Conservation (phyloP, 2,113 vertebrate species). For the Spheniscus mendiculus region DNA sequence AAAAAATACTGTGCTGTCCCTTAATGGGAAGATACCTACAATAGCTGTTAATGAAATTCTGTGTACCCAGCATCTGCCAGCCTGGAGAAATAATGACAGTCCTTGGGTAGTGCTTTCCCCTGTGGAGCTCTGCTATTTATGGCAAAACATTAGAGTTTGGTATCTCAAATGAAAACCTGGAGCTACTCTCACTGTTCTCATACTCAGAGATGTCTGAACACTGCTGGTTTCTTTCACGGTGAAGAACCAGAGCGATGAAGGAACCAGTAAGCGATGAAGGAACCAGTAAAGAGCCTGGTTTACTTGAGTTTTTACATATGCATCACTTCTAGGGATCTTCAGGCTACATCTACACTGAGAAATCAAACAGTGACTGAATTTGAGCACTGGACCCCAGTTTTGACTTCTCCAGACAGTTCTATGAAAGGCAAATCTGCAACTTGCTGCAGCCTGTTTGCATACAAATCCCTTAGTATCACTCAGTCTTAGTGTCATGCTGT, state of each 20-base stretch:
- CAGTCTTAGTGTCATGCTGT: rapidly evolving
- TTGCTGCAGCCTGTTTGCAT: neutral
- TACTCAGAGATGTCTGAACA: neutral
- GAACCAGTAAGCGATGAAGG: neutral
- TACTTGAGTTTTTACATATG: neutral
- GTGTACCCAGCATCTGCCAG: neutral
- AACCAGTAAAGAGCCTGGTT: neutral
- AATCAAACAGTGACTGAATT: neutral
- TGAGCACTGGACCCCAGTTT: neutral
- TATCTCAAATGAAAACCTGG: neutral
- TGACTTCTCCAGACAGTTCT: neutral
- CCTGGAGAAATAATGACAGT: neutral
- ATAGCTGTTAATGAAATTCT: neutral
- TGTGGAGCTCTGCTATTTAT: neutral
- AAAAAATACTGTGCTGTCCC: neutral
- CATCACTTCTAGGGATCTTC: neutral
- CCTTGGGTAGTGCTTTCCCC: neutral
- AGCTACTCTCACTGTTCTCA: neutral
- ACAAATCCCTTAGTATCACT: neutral
- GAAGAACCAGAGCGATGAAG: neutral
- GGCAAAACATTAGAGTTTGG: neutral
- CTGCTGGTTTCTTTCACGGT: neutral
- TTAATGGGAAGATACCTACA: neutral
- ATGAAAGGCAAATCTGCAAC: neutral
- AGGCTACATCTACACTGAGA: neutral